A percentile compares a stretch with the other conserved stretches of the same genome.
Evolutionary conservation across 2,113 vertebrate genomes (phyloP).

Genomic region (Deroptyus accipitrinus): DNA sequence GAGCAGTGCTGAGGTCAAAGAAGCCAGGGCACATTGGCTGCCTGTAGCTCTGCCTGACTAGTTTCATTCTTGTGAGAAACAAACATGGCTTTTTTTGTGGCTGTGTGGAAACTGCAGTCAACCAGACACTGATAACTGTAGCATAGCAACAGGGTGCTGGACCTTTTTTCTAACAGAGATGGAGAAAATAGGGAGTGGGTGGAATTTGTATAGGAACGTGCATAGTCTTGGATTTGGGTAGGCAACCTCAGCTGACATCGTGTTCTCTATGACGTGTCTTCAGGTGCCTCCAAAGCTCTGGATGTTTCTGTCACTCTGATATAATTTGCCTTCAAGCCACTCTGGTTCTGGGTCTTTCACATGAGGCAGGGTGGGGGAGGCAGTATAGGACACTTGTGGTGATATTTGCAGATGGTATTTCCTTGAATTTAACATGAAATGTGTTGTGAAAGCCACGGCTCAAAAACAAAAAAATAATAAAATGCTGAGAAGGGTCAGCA

Average conservation of each 20-base stretch:
- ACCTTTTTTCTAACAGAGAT: background rate
- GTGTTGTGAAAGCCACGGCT: background rate
- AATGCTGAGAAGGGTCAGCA: background rate
- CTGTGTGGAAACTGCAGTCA: background rate
- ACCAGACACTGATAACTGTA: slow-evolving; percentile 36
- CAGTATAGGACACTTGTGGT: background rate
- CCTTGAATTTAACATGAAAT: background rate
- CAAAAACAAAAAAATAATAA: background rate
- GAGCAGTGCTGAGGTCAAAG: accelerated
- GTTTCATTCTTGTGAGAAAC: background rate
- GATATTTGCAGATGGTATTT: background rate
- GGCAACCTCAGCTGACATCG: background rate
- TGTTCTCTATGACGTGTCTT: background rate
- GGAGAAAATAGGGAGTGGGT: slow-evolving; percentile 16
- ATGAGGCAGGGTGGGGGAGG: background rate
- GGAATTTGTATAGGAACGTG: background rate
- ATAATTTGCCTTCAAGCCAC: background rate
- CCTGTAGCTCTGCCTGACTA: background rate
- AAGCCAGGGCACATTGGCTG: accelerated
- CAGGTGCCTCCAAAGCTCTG: background rate
- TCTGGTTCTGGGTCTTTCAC: background rate
- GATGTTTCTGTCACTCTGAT: background rate
- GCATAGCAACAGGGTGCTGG: slow-evolving; percentile 63
- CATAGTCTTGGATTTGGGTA: background rate
- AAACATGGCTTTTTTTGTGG: background rate